A percentile compares a stretch with the other conserved stretches of the same genome.
phyloP scores from a whole-genome alignment of 2,797 vertebrate species.

The Rhynchonycteris naso region DNA sequence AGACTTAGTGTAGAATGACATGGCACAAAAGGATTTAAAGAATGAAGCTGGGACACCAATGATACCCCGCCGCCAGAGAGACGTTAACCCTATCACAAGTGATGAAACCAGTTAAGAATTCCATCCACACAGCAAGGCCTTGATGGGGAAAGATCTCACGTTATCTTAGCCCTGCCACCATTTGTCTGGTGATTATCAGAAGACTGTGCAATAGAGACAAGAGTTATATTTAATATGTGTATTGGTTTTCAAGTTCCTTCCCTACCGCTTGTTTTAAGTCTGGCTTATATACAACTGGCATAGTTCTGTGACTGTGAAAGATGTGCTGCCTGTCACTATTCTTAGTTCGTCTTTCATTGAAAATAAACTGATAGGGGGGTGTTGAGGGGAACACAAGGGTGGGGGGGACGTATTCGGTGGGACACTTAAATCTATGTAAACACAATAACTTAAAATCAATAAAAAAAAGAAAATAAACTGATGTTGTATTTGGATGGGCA shows the following conservation, averaged over 20 bases:
- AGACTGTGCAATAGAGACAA: slow-evolving; percentile 34
- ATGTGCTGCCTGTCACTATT: background rate
- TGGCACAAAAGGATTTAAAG: slow-evolving; percentile 60
- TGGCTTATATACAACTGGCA: slow-evolving; percentile 11
- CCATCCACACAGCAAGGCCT: slow-evolving; percentile 41
- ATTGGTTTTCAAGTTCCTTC: slow-evolving; percentile 50
- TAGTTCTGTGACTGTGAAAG: slow-evolving; percentile 53
- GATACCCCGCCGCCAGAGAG: slow-evolving; percentile 41
- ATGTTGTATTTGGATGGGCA: background rate
- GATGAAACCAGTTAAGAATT: slow-evolving; percentile 75
- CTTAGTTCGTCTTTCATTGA: background rate
- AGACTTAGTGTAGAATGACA: slow-evolving; percentile 61
- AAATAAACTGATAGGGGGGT: background rate
- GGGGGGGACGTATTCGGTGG: too few relatives aligned
- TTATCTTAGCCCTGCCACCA: slow-evolving; percentile 44
- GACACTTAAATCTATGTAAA: too few relatives aligned
- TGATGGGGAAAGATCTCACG: background rate
- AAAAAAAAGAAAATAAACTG: background rate
- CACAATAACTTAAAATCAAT: too few relatives aligned
- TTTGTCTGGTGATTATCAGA: slow-evolving; percentile 66
- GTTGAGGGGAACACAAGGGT: too few relatives aligned
- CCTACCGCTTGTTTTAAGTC: slow-evolving; percentile 1
- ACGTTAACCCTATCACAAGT: background rate
- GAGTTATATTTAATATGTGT: slow-evolving; percentile 57
- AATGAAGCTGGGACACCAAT: slow-evolving; percentile 67